Percentiles rank a stretch among this genome's conserved stretches.
phyloP scores from a whole-genome alignment of 53 echinoderm and acorn worm genomes.

The Hippasteria phrygiana region DNA sequence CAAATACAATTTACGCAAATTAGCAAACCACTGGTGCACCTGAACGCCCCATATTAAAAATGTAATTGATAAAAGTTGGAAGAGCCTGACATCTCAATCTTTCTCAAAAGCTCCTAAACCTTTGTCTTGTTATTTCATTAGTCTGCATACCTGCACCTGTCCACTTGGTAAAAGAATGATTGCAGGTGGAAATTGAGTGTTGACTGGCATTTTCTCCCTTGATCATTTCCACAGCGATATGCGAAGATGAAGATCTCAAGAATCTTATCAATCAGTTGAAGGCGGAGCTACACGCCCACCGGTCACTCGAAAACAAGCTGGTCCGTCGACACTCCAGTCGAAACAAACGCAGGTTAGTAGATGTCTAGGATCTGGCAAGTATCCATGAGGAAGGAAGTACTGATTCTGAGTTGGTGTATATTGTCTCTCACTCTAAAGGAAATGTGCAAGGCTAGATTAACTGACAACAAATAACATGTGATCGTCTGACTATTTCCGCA shows the following conservation, averaged over 20 bases:
- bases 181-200: no score
- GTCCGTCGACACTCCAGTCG: slow-evolving; percentile 89
- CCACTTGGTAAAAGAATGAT: no score
- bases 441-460: not conserved
- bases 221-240: slow-evolving; percentile 74
- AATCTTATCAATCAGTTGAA: slow-evolving; percentile 87
- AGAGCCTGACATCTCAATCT: no score
- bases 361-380: not conserved
- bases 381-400: not conserved
- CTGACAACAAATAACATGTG: not conserved
- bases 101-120: no score
- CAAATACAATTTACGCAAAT: no score
- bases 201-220: not conserved
- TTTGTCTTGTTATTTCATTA: no score
- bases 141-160: no score
- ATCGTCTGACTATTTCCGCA: not conserved
- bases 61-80: no score
- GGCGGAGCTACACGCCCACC: slow-evolving; percentile 76
- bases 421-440: slow-evolving; percentile 1
- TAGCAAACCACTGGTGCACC: no score
- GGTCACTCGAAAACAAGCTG: slow-evolving; percentile 60
- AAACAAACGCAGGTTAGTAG: slow-evolving; percentile 88
- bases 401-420: no score
- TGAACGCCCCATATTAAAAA: no score
- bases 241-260: slow-evolving; percentile 96